Percentiles rank a stretch among this genome's conserved stretches.
Conservation (phyloP, 1,140 invertebrate species). For the Agrilus planipennis region DNA sequence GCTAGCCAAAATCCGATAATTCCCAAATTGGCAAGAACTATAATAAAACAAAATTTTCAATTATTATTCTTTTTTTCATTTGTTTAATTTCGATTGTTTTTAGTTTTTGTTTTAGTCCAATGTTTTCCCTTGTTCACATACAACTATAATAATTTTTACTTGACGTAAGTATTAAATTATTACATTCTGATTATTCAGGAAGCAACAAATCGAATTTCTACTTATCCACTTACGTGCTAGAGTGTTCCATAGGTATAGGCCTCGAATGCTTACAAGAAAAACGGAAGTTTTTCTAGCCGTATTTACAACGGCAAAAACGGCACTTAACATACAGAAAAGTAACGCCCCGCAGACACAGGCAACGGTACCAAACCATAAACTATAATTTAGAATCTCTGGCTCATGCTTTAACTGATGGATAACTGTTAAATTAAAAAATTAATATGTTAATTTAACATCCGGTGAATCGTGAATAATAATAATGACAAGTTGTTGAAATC, state of each 20-base stretch:
- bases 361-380: constrained; percentile 60
- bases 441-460: too few relatives aligned
- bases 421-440: too few relatives aligned
- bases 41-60: constrained; percentile 27
- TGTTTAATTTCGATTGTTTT: too few relatives aligned
- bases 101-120: too few relatives aligned
- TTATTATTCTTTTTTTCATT: too few relatives aligned
- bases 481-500: too few relatives aligned
- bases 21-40: constrained; percentile 58
- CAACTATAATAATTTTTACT: not conserved
- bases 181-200: too few relatives aligned
- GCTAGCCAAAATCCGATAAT: constrained; percentile 61
- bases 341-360: constrained; percentile 50
- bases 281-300: constrained; percentile 61
- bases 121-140: too few relatives aligned
- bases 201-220: not conserved
- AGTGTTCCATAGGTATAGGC: constrained; percentile 67
- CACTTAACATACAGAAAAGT: constrained; percentile 52
- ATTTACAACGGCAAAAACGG: constrained; percentile 67
- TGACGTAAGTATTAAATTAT: not conserved
- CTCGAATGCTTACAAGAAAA: constrained; percentile 60
- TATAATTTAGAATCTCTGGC: constrained; percentile 53
- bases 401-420: constrained; percentile 47
- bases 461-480: too few relatives aligned
- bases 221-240: constrained; percentile 51